Percentiles rank a stretch among this genome's conserved stretches.
Evolutionary conservation across 2,113 vertebrate species (phyloP).

Genomic region (Oceanodroma tethys): DNA sequence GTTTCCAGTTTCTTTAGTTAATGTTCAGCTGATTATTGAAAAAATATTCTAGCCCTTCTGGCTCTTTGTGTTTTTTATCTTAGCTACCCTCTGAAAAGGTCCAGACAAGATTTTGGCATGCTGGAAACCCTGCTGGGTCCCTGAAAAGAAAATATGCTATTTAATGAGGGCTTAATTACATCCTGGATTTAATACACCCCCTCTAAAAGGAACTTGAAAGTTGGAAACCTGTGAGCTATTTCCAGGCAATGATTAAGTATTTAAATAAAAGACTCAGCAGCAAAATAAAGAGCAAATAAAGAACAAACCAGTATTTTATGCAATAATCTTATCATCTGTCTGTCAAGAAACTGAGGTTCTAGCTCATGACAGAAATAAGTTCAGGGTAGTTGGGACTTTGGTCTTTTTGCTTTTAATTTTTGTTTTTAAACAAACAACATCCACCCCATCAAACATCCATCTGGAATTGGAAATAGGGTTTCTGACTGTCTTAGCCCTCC

Average conservation of each 20-base stretch:
- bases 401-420: not conserved
- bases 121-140: not conserved
- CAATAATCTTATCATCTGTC: not conserved
- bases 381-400: not conserved
- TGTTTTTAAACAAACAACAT: not conserved
- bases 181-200: not conserved
- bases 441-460: not conserved
- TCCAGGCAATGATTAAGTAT: not conserved
- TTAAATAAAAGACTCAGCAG: not conserved
- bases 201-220: not conserved
- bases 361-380: not conserved
- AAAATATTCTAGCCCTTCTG: not conserved
- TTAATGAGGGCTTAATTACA: conserved; percentile 30
- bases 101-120: not conserved
- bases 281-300: not conserved
- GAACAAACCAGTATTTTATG: not conserved
- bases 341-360: not conserved
- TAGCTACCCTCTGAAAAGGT: not conserved
- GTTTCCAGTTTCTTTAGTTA: not conserved
- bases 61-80: not conserved
- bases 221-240: not conserved
- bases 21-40: not conserved
- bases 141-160: conserved; percentile 32
- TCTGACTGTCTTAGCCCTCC: not conserved
- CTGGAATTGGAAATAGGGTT: not conserved